phyloP scores from a whole-genome alignment of 2,113 vertebrate genomes.

The Tychaedon coryphoeus region DNA sequence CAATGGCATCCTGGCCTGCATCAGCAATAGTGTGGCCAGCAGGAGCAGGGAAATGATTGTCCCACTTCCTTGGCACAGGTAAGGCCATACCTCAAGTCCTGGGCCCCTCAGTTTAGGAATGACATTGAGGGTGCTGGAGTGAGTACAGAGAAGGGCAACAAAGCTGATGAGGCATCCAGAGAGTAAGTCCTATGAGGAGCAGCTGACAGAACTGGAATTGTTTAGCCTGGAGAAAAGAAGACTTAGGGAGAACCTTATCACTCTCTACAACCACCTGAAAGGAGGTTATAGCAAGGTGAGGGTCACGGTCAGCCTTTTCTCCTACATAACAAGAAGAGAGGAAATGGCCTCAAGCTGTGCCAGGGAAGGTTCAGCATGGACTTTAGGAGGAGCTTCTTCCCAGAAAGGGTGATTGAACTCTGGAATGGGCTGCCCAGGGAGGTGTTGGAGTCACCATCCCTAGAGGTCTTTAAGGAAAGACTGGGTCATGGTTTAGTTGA shows the following conservation, averaged over 20 bases:
- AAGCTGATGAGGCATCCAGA: not conserved
- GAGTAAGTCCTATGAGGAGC: not conserved
- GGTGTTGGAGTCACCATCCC: not conserved
- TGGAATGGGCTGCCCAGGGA: not conserved
- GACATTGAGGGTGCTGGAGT: not conserved
- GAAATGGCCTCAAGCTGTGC: not conserved
- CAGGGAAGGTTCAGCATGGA: not conserved
- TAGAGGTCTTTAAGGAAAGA: not conserved
- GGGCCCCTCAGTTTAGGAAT: not conserved
- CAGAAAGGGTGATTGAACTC: not conserved
- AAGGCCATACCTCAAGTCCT: not conserved
- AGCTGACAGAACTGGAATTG: not conserved
- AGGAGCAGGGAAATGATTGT: not conserved
- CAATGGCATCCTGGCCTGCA: too few relatives aligned
- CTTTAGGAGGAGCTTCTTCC: not conserved
- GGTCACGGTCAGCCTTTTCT: not conserved
- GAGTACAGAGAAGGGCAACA: not conserved
- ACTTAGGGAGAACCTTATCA: not conserved
- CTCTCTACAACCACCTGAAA: not conserved
- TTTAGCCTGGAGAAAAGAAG: not conserved
- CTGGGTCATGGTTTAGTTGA: not conserved
- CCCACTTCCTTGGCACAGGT: too few relatives aligned
- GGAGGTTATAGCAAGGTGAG: not conserved
- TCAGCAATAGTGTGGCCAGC: not conserved
- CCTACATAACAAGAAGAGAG: not conserved